A percentile compares a stretch with the other conserved stretches of the same genome.
Conservation (phyloP, 2,888 invertebrate genomes). For the Argyresthia goedartella region DNA sequence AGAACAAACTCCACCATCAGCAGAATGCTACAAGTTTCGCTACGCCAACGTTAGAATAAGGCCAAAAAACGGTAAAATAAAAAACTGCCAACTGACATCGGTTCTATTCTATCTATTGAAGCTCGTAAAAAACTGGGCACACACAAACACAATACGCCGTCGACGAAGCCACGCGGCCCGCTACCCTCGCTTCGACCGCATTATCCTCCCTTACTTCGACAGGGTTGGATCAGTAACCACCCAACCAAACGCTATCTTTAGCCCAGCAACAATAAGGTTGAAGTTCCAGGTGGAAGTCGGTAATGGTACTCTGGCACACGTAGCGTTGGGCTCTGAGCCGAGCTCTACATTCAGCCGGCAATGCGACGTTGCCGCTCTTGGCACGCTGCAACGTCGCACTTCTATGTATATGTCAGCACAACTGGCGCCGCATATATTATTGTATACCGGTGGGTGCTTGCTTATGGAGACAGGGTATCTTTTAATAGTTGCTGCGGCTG, state of each 20-base stretch:
- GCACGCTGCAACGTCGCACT: constrained; percentile 47
- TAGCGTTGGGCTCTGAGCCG: constrained; percentile 34
- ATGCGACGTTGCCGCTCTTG: constrained; percentile 65
- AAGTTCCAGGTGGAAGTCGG: not conserved
- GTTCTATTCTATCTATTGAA: constrained; percentile 62
- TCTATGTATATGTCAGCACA: constrained; percentile 67
- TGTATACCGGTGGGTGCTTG: constrained; percentile 62
- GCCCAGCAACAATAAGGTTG: constrained; percentile 14
- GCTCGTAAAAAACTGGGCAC: constrained; percentile 40
- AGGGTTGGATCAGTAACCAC: constrained; percentile 22
- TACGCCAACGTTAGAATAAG: constrained; percentile 30
- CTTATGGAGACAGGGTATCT: constrained; percentile 59
- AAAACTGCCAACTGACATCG: constrained; percentile 70
- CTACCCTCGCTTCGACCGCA: constrained; percentile 49
- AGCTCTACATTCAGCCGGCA: constrained; percentile 53
- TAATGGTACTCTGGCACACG: constrained; percentile 1
- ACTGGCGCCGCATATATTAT: constrained; percentile 71
- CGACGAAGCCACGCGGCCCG: constrained; percentile 49
- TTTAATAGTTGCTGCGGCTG: constrained; percentile 15
- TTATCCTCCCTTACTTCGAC: constrained; percentile 19
- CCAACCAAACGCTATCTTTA: constrained; percentile 16
- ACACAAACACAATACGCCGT: constrained; percentile 53
- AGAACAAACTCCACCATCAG: too few relatives aligned
- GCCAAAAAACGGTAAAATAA: constrained; percentile 68
- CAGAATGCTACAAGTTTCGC: not conserved